A percentile compares a stretch with the other conserved stretches of the same genome.
phyloP scores from a whole-genome alignment of 2,797 vertebrate species.

The Ceryle rudis region DNA sequence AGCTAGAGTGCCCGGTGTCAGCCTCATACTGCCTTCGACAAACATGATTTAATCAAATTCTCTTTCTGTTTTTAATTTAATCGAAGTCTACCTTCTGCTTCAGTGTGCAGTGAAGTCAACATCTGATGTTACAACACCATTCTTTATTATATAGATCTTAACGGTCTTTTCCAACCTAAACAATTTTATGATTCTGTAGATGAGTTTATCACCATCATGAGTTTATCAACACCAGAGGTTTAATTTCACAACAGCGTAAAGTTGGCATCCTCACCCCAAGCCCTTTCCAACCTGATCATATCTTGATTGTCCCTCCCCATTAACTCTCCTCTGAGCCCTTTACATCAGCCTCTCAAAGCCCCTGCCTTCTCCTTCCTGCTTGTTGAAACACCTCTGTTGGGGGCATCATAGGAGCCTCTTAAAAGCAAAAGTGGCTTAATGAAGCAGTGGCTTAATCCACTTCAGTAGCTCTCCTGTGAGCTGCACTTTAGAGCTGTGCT shows the following conservation, averaged over 20 bases:
- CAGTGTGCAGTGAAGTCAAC: not conserved
- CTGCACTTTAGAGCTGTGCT: not conserved
- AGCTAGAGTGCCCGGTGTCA: not conserved
- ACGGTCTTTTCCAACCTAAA: not conserved
- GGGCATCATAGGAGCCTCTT: not conserved
- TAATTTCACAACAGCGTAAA: not conserved
- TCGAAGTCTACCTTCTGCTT: not conserved
- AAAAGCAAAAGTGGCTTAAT: not conserved
- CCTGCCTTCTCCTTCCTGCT: not conserved
- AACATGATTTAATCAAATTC: not conserved
- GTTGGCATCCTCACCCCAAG: not conserved
- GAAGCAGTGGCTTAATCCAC: not conserved
- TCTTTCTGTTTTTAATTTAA: not conserved
- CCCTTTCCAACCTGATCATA: accelerated
- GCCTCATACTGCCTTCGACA: not conserved
- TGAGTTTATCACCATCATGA: not conserved
- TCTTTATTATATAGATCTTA: not conserved
- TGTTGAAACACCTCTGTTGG: not conserved
- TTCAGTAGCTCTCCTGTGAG: not conserved
- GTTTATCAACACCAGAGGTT: not conserved
- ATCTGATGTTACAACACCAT: not conserved
- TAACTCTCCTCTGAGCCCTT: not conserved
- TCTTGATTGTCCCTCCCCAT: not conserved
- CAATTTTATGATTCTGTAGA: not conserved
- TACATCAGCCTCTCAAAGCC: not conserved